Evolutionary conservation across 2,888 invertebrate genomes (phyloP).

Genomic region (Gymnocheta viridis): DNA sequence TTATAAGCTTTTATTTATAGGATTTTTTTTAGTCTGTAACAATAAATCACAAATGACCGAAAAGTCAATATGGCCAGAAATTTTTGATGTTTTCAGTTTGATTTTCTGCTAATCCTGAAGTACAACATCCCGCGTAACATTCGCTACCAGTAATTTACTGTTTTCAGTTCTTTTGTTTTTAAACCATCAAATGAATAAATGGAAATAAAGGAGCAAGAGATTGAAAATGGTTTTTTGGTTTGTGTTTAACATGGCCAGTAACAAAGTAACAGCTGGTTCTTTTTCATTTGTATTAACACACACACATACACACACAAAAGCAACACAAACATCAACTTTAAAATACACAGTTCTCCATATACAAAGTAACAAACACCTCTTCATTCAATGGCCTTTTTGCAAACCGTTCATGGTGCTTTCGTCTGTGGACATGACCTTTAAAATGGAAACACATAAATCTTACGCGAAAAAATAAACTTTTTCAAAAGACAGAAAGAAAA

Average conservation of each 20-base stretch:
- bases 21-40: too few species aligned
- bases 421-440: conserved; percentile 66
- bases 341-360: neutral
- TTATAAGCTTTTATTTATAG: too few species aligned
- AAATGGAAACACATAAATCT: conserved; percentile 68
- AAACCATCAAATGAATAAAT: conserved; percentile 25
- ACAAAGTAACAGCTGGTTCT: conserved; percentile 65
- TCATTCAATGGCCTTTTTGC: conserved; percentile 15
- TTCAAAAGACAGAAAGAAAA: neutral
- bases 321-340: neutral
- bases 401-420: conserved; percentile 43
- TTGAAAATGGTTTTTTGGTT: conserved; percentile 62
- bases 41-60: too few species aligned
- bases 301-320: neutral
- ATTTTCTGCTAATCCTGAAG: neutral
- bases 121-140: neutral
- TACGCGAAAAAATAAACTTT: conserved; percentile 52
- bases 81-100: neutral
- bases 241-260: conserved; percentile 65
- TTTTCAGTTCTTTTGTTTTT: neutral
- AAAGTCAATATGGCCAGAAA: neutral
- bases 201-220: conserved; percentile 30
- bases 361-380: neutral
- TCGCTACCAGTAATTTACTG: neutral
- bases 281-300: conserved; percentile 17